Evolutionary conservation across 2,797 vertebrate genomes (phyloP), one percentile per base, ranked within the genome.

Genomic region (Myotis planiceps): DNA sequence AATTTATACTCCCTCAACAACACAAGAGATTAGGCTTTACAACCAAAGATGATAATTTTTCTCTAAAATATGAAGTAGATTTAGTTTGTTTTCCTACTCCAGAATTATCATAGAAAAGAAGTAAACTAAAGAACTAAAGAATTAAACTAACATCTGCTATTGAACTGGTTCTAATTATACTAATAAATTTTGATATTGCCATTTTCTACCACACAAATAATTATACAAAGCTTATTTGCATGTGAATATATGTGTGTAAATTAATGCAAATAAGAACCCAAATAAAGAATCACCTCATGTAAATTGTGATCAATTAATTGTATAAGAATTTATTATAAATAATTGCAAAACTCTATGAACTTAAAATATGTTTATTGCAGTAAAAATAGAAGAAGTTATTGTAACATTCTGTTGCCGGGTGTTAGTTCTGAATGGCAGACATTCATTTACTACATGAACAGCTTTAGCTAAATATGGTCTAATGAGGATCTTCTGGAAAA

Each of bases 361-460:
- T 89, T 45, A 83, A 93, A 88, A 90, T 95, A 49, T 81, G 29
- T 80, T 86, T 84, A 80, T 29, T 91, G 21, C 32, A 60, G 37
- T 82, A 80, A 78, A 86, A 92, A 71, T 27, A 72, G 21, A 66
- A 88, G 4, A 71, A 88, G 3, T 42, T 47, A 76, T 42, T 71
- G 12, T 18, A 47, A 37, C 71, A 83, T 63, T 76, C 21, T 83
- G 21, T 84, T 37, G 37, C 37, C 85, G 23, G 3, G 0, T 83
- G 18, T 82, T 92, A 63, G n/a, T 32, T 92, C 25, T 90, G 27
- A 95, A 92, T 84, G 83, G 75, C 3, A 91, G 74, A 83, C 32
- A 95, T 97, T 94, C 32, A 95, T 97, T 94, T 49, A 88, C 86
- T 84, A 55, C n/a, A 42, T 66, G 42, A 97, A 92, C 0, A 92